These are phyloP conservation scores for Eupithecia subfuscata DNA, from an alignment of 2,888 invertebrate genomes.

Conservation along the genomic window DNA sequence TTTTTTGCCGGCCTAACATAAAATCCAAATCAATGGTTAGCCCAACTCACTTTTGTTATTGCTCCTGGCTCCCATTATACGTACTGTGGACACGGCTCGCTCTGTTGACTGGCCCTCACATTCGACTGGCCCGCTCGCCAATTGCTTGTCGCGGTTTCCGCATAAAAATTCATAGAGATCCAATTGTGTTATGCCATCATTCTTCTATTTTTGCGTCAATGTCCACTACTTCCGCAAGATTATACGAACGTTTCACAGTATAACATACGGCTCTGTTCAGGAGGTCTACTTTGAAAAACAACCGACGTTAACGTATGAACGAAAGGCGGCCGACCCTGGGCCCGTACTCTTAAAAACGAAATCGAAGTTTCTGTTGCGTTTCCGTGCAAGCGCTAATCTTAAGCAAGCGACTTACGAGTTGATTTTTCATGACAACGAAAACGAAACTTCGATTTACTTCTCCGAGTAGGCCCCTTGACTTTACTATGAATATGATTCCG, in stretches of 20 bases:
- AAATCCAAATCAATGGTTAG: slow-evolving; percentile 82
- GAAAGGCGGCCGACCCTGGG: no score
- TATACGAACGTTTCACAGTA: slow-evolving; percentile 3
- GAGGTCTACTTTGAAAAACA: no score
- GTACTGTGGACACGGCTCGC: slow-evolving; percentile 65
- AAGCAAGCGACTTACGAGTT: no score
- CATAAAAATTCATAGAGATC: slow-evolving; percentile 65
- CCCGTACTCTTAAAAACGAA: no score
- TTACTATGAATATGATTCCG: no score
- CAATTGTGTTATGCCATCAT: slow-evolving; percentile 41
- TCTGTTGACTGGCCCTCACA: slow-evolving; percentile 56
- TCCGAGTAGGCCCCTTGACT: no score
- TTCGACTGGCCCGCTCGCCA: slow-evolving; percentile 56
- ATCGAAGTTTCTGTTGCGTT: no score
- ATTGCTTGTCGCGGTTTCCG: slow-evolving; percentile 57
- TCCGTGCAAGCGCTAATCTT: no score
- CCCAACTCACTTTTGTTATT: slow-evolving; percentile 79
- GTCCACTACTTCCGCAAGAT: background rate
- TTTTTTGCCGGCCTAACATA: slow-evolving; percentile 70
- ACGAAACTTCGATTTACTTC: no score
- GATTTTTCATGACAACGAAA: no score
- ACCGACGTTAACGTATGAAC: no score
- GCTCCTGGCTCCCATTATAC: slow-evolving; percentile 75
- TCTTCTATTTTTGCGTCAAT: background rate
- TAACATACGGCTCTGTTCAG: slow-evolving; percentile 13